These are phyloP conservation scores for Scolopax rusticola DNA, from an alignment of 2,797 vertebrate species.

Conservation along the genomic window DNA sequence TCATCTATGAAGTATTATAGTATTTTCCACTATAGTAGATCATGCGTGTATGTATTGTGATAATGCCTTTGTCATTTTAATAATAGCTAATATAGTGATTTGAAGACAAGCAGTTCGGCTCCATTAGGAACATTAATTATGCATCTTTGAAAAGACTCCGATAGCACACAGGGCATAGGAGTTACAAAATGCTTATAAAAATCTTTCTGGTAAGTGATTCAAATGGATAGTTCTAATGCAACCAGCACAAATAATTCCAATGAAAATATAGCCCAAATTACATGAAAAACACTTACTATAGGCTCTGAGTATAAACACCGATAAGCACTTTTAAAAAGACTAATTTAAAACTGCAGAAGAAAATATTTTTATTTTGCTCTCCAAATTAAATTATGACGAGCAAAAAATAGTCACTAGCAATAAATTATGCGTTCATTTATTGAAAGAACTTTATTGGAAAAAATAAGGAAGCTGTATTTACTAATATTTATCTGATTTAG, in stretches of 20 bases:
- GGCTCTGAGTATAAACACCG: background rate
- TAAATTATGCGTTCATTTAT: background rate
- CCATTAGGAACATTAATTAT: conserved; percentile 66
- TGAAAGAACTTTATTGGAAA: background rate
- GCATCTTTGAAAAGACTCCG: conserved; percentile 47
- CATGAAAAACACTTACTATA: background rate
- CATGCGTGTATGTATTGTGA: conserved; percentile 8
- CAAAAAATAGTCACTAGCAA: background rate
- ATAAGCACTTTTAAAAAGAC: background rate
- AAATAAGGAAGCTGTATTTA: background rate
- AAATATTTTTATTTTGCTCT: background rate
- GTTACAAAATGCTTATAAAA: conserved; percentile 68
- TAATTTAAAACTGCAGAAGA: background rate
- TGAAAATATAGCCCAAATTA: conserved; percentile 52
- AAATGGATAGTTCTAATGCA: conserved; percentile 29
- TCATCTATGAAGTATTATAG: background rate
- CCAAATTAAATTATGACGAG: background rate
- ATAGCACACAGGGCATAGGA: conserved; percentile 59
- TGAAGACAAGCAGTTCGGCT: conserved; percentile 62
- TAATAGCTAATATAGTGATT: conserved; percentile 40
- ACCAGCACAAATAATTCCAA: conserved; percentile 58
- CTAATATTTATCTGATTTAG: background rate
- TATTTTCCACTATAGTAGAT: conserved; percentile 29
- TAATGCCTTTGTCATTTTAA: conserved; percentile 49
- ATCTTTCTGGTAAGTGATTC: conserved; percentile 44